Base-by-base conservation (phyloP, 2,113 vertebrate genomes). In the Pitta sordida region DNA sequence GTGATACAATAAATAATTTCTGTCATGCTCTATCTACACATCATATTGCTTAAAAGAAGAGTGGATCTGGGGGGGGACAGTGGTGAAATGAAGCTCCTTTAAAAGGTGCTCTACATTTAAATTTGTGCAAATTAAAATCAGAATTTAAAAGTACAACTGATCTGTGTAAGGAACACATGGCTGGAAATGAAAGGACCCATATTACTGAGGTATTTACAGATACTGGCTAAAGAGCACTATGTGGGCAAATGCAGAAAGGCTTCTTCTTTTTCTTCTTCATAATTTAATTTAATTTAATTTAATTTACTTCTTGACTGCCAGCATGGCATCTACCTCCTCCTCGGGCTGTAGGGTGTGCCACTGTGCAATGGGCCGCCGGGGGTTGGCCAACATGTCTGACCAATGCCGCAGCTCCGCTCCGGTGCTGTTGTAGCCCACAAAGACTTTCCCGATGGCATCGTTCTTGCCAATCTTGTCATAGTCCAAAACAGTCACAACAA, bases 1-100 rank as follows among this genome's bases (percentile, higher is more conserved):
- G 99, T 98, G 98, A 98, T 99, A 99, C 98, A 98, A 98, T 99
- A 98, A 98, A 98, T 98, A 98, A 98, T 98, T 98, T 98, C 98
- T 98, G 97, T 99, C 99, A 99, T 99, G 99, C 99, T 99, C 98
- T 99, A 99, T 99, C 99, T 99, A 99, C 98, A 99, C 99, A 99
- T 99, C 98, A 99, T 99, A 99, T 99, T 99, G 99, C 99, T 99
- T 99, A 99, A 99, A 99, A 99, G 98, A 99, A 99, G 99, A 99
- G 98, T 98, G 98, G 98, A 98, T 98, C 81, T 96, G 92, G 96
- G 85, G 97, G 98, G 96, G n/a, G n/a, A n/a, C 97, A 98, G 95
- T 97, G 97, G 95, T 95, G 96, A 95, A 95, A 97, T 90, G 93
- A 96, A 97, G 95, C 39, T 96, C 95, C 96, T 93, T 94, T 91